Percentiles rank a stretch among this genome's conserved stretches.
These are phyloP conservation scores for Clanis bilineata DNA, from an alignment of 2,888 invertebrate species.

Conservation along the genomic window DNA sequence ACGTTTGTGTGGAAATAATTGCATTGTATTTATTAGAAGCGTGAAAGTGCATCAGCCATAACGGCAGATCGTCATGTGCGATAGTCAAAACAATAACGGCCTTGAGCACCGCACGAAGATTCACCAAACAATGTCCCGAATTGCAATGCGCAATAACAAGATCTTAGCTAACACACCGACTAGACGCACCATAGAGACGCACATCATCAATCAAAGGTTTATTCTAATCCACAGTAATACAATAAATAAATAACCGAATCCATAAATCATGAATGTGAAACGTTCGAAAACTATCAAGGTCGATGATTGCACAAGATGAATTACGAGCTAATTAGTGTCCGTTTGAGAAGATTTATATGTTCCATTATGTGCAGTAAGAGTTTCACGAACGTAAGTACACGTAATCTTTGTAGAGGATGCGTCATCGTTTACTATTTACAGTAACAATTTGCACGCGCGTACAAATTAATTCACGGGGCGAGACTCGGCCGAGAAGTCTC, in stretches of 20 bases:
- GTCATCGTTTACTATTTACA: constrained; percentile 30
- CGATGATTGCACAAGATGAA: constrained; percentile 31
- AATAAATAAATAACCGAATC: constrained; percentile 31
- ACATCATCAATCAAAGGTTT: constrained; percentile 53
- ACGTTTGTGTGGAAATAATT: constrained; percentile 19
- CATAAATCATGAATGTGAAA: constrained; percentile 38
- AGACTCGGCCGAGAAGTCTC: not conserved
- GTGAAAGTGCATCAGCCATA: constrained; percentile 39
- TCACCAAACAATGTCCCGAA: constrained; percentile 39
- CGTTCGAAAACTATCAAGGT: constrained; percentile 31
- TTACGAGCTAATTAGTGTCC: constrained; percentile 17
- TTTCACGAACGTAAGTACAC: constrained; percentile 19
- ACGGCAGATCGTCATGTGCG: constrained; percentile 47
- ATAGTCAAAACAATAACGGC: constrained; percentile 61
- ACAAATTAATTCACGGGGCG: constrained; percentile 14
- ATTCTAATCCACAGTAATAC: constrained; percentile 47
- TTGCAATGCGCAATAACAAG: constrained; percentile 46
- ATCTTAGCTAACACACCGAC: constrained; percentile 45
- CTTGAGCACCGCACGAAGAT: constrained; percentile 54
- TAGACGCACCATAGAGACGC: constrained; percentile 37
- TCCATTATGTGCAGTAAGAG: constrained; percentile 17
- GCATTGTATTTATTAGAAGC: constrained; percentile 30
- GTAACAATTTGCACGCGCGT: constrained; percentile 23
- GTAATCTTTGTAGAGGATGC: constrained; percentile 27
- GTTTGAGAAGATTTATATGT: constrained; percentile 25